phyloP scores from a whole-genome alignment of 2,113 vertebrate species.

The Trogon surrucura region DNA sequence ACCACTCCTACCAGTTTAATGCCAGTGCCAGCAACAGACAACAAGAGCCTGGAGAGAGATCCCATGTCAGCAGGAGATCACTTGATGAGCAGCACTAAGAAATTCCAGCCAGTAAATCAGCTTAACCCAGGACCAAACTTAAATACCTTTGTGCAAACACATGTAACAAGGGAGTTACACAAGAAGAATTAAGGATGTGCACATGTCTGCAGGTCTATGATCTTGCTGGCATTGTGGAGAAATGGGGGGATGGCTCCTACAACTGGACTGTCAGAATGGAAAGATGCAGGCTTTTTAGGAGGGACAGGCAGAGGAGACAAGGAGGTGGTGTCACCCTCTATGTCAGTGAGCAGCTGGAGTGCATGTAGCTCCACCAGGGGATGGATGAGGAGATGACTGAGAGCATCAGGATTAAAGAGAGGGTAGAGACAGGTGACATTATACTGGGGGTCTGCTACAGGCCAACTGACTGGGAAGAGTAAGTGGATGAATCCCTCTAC shows the following conservation, averaged over 20 bases:
- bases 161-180: background rate
- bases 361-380: background rate
- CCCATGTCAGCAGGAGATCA: too few species aligned
- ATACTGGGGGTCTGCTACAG: accelerated
- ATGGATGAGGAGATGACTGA: accelerated
- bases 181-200: background rate
- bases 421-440: accelerated
- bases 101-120: too few species aligned
- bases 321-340: too few species aligned
- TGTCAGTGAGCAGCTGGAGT: background rate
- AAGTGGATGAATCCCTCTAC: background rate
- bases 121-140: background rate
- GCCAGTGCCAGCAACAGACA: too few species aligned
- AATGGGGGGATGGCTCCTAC: background rate
- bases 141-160: accelerated
- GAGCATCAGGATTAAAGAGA: background rate
- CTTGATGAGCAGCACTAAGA: too few species aligned
- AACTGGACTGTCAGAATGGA: background rate
- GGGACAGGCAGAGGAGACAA: too few species aligned
- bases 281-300: accelerated
- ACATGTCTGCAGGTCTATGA: background rate
- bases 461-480: background rate
- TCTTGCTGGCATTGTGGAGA: background rate
- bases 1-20: background rate
- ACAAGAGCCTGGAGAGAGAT: too few species aligned